Base-by-base conservation (phyloP, 2,797 vertebrate genomes). In the Myotis findleyi region DNA sequence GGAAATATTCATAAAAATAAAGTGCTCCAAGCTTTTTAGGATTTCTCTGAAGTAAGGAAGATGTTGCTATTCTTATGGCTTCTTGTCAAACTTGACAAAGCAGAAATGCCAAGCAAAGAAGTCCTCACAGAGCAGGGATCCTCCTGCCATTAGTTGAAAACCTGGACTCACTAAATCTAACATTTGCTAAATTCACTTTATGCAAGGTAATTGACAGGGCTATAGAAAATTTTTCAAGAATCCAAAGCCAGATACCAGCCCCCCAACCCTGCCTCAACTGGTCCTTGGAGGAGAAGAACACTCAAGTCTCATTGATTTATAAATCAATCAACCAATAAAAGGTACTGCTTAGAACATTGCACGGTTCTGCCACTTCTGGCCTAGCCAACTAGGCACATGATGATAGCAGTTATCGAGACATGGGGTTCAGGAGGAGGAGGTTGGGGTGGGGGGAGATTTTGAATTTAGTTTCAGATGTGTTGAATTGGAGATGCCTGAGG, bases 1-100 rank as follows among this genome's bases (percentile, higher is more conserved):
- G 38, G 6, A 87, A 87, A 62, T n/a, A 17, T 71, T 84, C 94
- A 14, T 25, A 84, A 89, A 94, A 93, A 38, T 30, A 38, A 72
- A 84, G 17, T 85, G 20, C 64, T 94, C 4, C 36, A 73, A 69
- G 30, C 59, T 69, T 79, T 81, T 88, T 59, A 75, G 41, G 72
- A 92, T 87, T 82, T 82, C 17, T 38, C 7, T 12, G 55, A 49
- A 59, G 8, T 62, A 66, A 1, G 3, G 36, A 18, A 64, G 68
- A 94, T 71, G 25, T 25, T 53, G 53, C 20, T 44, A 76, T 64
- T 12, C 8, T 85, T 25, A n/a, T 30, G 27, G 11, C 20, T 94
- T 91, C 18, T 69, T 76, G 3, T 21, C 55, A 95, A 79, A 89
- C 38, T 57, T 66, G 27, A 53, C 44, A 84, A 94, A 92, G 30